Conservation (phyloP, 2,888 invertebrate species). For the Pammene fasciana region DNA sequence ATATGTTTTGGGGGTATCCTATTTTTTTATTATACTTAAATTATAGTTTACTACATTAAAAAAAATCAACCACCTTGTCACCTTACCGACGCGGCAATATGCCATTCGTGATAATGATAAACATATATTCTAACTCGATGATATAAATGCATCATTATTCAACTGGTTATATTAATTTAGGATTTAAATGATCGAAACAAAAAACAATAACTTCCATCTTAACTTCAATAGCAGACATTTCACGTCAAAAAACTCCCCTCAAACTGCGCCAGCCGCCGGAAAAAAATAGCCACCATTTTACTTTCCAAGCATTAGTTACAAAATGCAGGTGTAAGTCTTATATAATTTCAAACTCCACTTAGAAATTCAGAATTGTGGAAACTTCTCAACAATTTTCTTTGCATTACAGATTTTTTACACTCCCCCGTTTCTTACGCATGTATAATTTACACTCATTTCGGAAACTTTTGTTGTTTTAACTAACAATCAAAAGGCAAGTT, state of each 20-base stretch:
- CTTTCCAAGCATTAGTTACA: slow-evolving; percentile 43
- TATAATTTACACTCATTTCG: slow-evolving; percentile 62
- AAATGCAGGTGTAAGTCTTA: slow-evolving; percentile 46
- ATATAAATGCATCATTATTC: too few relatives aligned
- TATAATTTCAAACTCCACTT: slow-evolving; percentile 50
- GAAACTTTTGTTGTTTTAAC: slow-evolving; percentile 52
- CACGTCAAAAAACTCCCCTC: slow-evolving; percentile 24
- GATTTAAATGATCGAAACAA: not conserved
- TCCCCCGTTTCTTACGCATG: slow-evolving; percentile 53
- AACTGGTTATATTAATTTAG: too few relatives aligned
- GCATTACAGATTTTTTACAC: slow-evolving; percentile 47
- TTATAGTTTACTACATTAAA: too few relatives aligned
- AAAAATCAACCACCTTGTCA: too few relatives aligned
- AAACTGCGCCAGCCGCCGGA: slow-evolving; percentile 13
- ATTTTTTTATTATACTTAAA: too few relatives aligned
- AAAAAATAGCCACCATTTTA: slow-evolving; percentile 43
- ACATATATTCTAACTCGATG: too few relatives aligned
- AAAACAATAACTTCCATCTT: slow-evolving; percentile 26
- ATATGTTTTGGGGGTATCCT: too few relatives aligned
- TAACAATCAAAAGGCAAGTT: slow-evolving; percentile 49
- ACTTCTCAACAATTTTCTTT: slow-evolving; percentile 51
- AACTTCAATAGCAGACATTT: slow-evolving; percentile 14
- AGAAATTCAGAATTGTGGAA: slow-evolving; percentile 50
- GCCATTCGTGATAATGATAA: too few relatives aligned
- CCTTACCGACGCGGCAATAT: too few relatives aligned